These are phyloP conservation scores for Tokudaia muenninki DNA, from an alignment of 2,797 vertebrate species.

Conservation along the genomic window DNA sequence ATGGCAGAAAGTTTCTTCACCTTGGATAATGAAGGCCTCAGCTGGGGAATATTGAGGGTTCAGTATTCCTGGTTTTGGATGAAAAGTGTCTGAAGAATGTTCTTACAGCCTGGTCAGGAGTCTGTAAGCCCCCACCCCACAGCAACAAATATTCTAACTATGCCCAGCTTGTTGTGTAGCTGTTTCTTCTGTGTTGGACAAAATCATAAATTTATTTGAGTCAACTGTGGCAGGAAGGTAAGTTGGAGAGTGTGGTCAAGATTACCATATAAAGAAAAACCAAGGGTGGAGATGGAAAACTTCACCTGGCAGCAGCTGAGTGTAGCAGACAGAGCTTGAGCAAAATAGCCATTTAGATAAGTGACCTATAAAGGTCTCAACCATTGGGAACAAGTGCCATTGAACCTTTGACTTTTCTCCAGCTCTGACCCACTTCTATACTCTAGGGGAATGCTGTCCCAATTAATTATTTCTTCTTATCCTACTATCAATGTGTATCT, in stretches of 20 bases:
- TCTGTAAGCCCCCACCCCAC: not conserved
- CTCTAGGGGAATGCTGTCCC: not conserved
- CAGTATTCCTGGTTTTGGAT: conserved; percentile 20
- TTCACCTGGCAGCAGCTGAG: too few species aligned
- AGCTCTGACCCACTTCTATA: not conserved
- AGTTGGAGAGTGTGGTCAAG: not conserved
- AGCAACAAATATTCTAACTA: not conserved
- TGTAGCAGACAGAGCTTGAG: not conserved
- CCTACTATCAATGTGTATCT: not conserved
- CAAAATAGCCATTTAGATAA: not conserved
- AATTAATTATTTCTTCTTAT: not conserved
- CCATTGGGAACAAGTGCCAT: not conserved
- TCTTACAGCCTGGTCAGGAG: not conserved
- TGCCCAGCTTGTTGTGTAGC: too few species aligned
- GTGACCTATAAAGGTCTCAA: not conserved
- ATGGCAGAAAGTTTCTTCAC: conserved; percentile 43
- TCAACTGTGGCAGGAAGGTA: not conserved
- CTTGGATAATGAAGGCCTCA: not conserved
- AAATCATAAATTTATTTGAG: not conserved
- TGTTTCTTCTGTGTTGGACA: not conserved
- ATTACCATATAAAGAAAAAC: not conserved
- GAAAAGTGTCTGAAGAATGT: conserved; percentile 9
- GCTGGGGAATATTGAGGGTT: not conserved
- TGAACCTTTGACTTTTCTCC: not conserved
- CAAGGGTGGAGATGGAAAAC: not conserved